Evolutionary conservation across 2,888 invertebrate species (phyloP), one percentile per base, ranked within the genome.

Genomic region (Pandemis heparana): DNA sequence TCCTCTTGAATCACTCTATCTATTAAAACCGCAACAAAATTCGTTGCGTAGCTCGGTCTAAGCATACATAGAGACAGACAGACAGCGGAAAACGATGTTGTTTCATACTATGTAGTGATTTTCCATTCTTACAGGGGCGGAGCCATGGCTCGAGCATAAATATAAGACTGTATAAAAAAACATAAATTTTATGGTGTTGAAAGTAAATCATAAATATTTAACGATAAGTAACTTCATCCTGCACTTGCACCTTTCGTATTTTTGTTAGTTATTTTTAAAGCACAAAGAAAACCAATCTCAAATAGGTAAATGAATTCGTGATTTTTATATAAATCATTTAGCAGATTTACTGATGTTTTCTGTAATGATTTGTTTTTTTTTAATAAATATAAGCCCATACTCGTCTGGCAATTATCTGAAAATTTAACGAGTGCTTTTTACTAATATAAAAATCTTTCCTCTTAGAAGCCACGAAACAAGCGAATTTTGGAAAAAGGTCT

Each of bases 371-470:
- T 43, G 43, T 53, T 9, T 53, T 59, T 59, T 18, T 38, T 6
- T 39, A 74, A 70, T 65, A 74, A 74, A 65, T 65, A 74, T 51
- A 70, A 51, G 48, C 23, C 78, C 74, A 77, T 77, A 78, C 76
- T 80, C 76, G 76, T 66, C 63, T 80, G 82, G 82, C 83, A 86
- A 87, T 87, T 86, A 86, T 80, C 75, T 76, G 78, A 77, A 81
- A 81, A 79, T 77, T 78, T 78, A 78, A 77, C 76, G 76, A 83
- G 81, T 78, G 81, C 80, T 82, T 82, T 82, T 83, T 81, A 82
- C 81, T 81, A 80, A 80, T 79, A 79, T 75, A 72, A 79, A 77
- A 77, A 77, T 74, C 77, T 79, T 77, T 78, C 77, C 68, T 65
- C 70, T 48, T 68, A 48, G 32, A 60, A 60, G 75, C 72, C 73